Evolutionary conservation across 2,888 invertebrate genomes (phyloP), one percentile per base, ranked within the genome.

Genomic region (Drosophila kuntzei): DNA sequence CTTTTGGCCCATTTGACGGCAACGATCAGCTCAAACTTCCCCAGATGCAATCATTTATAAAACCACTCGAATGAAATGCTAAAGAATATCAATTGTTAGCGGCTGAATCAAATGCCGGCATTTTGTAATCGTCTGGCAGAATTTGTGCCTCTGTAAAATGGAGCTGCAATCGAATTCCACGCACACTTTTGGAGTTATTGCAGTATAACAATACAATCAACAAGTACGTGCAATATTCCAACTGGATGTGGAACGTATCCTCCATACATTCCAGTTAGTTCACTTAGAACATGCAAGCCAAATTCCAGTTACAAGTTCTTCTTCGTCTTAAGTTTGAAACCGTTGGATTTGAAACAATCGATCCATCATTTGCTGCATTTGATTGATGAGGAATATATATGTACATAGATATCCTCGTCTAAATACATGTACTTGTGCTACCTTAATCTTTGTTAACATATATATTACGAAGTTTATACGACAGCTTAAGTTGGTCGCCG

Each of bases 101-200:
- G 2, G 14, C 12, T 22, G 20, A 14, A 16, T n/a, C 34, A 47
- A 25, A 54, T 58, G 49, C 79, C 79, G 76, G 79, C 65, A 43
- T 74, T 70, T 76, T 57, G 36, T 64, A 60, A 57, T 58, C 5
- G n/a, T 27, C 0, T 9, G 7, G 27, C 8, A 27, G 7, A 27
- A 7, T 8, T 27, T 36, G n/a, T 27, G 18, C 0, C 11, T 1
- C 20, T 9, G 4, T 20, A 4, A 1, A 9, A 37, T 7, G 11
- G 27, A 47, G 16, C 12, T 14, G 1, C 3, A 22, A 44, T 9
- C 41, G 29, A 29, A 3, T 14, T 3, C 20, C 53, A 20, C 53
- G 20, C 41, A 20, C n/a, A n/a, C 39, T 7, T 27, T 41, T 41
- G 7, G 3, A 41, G 11, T 16, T 34, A 5, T 16, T 18, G 7